Conservation (phyloP, 2,888 invertebrate genomes). For the Sthenelais limicola region DNA sequence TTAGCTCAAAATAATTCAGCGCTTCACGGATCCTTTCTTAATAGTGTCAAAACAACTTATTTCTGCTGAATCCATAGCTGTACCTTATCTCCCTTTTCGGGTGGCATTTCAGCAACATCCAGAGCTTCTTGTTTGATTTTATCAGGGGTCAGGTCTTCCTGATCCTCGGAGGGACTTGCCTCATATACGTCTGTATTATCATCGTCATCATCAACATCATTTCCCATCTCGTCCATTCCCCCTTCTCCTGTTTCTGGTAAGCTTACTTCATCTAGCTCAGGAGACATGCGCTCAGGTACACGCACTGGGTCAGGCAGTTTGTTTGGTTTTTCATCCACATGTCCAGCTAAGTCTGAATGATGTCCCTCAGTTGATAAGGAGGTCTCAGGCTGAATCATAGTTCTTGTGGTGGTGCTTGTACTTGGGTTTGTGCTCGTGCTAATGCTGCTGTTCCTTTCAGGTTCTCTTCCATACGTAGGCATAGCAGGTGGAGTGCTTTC, state of each 20-base stretch:
- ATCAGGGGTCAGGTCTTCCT: background rate
- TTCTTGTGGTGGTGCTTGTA: background rate
- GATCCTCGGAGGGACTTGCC: background rate
- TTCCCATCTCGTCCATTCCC: conserved; percentile 13
- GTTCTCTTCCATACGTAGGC: no score
- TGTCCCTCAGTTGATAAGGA: no score
- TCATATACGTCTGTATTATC: background rate
- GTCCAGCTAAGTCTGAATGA: no score
- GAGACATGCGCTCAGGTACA: no score
- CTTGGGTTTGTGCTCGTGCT: background rate
- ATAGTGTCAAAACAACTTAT: background rate
- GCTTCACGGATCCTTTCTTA: no score
- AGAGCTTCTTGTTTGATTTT: background rate
- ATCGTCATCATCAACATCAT: conserved; percentile 3
- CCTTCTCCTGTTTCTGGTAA: no score
- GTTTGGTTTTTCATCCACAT: no score
- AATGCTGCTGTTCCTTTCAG: no score
- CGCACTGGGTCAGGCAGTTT: no score
- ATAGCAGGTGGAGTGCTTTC: no score
- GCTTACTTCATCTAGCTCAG: no score
- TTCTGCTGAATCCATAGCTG: background rate
- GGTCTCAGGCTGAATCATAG: background rate
- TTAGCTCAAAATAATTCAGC: no score
- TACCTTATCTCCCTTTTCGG: background rate
- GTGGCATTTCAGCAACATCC: background rate